phyloP scores from a whole-genome alignment of 1,140 invertebrate species.

The Platyscapa corneri region DNA sequence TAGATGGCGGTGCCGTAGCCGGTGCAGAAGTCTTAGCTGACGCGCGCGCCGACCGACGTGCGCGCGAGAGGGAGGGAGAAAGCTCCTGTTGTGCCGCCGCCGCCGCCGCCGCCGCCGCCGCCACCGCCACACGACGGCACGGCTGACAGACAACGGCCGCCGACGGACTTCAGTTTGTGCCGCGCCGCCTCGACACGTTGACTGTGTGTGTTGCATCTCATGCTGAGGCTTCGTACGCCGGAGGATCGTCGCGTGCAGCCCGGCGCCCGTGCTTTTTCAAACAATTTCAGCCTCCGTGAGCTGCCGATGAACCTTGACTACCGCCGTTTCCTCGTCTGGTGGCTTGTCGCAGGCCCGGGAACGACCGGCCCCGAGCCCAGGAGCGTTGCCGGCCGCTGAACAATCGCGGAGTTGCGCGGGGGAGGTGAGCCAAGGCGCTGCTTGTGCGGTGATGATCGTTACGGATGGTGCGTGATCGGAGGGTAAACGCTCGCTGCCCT shows the following conservation, averaged over 20 bases:
- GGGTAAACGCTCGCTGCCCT: neutral
- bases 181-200: slow-evolving; percentile 67
- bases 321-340: too few relatives aligned
- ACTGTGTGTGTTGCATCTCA: slow-evolving; percentile 25
- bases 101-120: neutral
- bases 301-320: too few relatives aligned
- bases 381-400: neutral
- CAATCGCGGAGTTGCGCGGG: too few relatives aligned
- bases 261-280: neutral
- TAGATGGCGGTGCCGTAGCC: neutral
- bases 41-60: neutral
- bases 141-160: slow-evolving; percentile 55
- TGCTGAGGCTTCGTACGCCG: neutral
- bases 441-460: neutral
- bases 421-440: too few relatives aligned
- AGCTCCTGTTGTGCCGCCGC: slow-evolving; percentile 2
- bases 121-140: neutral
- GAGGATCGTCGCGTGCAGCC: neutral
- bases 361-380: too few relatives aligned
- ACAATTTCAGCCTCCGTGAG: neutral
- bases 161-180: slow-evolving; percentile 66
- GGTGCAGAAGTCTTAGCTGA: neutral
- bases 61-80: neutral
- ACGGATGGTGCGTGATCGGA: neutral
- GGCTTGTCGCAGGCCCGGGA: too few relatives aligned